These are phyloP conservation scores for Lepidocolaptes lacrymiger DNA, from an alignment of 2,797 vertebrate genomes.

Conservation along the genomic window DNA sequence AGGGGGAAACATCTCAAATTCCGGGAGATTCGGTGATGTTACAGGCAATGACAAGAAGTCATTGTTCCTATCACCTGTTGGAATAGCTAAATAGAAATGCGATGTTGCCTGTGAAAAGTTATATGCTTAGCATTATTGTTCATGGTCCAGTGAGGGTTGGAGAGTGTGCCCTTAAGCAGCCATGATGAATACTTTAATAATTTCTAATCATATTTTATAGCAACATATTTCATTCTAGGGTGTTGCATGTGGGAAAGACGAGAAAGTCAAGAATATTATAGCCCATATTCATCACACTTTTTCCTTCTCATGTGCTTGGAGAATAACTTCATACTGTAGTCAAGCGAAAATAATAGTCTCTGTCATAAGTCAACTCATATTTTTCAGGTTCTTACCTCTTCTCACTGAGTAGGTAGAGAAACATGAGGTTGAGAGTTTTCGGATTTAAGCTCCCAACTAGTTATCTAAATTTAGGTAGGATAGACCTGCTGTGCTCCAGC, in stretches of 20 bases:
- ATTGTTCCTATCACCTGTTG: background rate
- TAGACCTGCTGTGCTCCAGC: background rate
- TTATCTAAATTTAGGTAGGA: background rate
- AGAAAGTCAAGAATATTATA: background rate
- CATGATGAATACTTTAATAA: background rate
- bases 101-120: background rate
- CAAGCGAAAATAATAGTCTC: background rate
- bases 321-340: background rate
- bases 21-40: background rate
- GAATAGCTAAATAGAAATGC: background rate
- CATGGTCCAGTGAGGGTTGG: background rate
- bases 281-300: background rate
- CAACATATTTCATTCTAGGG: background rate
- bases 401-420: background rate
- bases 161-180: background rate
- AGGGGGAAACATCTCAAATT: background rate
- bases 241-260: fast-evolving
- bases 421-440: background rate
- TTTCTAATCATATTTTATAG: background rate
- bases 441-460: background rate
- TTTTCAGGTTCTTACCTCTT: background rate
- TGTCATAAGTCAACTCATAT: background rate
- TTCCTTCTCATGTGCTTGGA: background rate
- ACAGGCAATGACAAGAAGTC: background rate
- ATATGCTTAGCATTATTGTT: background rate